These are phyloP conservation scores for Rhagoletis pomonella DNA, from an alignment of 1,140 invertebrate species.

Conservation along the genomic window DNA sequence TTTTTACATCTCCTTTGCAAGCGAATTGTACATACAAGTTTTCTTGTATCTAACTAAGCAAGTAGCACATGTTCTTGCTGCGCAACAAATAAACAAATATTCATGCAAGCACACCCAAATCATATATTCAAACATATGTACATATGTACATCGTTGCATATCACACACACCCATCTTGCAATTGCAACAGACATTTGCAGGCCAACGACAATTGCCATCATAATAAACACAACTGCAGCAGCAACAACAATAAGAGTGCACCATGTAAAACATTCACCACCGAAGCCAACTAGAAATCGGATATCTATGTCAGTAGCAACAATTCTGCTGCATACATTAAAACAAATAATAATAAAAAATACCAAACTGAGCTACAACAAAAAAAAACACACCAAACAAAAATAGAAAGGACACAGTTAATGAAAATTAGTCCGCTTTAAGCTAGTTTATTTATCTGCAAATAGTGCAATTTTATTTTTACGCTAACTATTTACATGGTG, in stretches of 20 bases:
- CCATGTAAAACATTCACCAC: too few species aligned
- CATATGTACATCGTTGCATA: not conserved
- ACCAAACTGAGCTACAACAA: too few species aligned
- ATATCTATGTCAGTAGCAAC: not conserved
- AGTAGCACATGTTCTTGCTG: not conserved
- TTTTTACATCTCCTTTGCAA: not conserved
- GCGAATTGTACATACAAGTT: not conserved
- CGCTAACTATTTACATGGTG: too few species aligned
- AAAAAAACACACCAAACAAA: not conserved
- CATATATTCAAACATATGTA: too few species aligned
- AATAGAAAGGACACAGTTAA: conserved; percentile 8
- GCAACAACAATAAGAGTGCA: not conserved
- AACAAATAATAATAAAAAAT: not conserved
- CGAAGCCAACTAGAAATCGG: not conserved
- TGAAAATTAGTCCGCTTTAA: not conserved
- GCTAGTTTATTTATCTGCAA: not conserved
- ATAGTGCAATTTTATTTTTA: too few species aligned
- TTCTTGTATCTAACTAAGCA: not conserved
- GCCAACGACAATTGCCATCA: not conserved
- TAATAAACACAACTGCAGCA: not conserved
- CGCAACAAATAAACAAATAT: not conserved
- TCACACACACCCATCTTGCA: too few species aligned
- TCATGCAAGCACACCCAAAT: not conserved
- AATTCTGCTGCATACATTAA: not conserved
- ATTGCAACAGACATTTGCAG: not conserved